A percentile compares a stretch with the other conserved stretches of the same genome.
Conservation (phyloP, 37 sponge, comb jelly and placozoan genomes). For the Mnemiopsis leidyi region DNA sequence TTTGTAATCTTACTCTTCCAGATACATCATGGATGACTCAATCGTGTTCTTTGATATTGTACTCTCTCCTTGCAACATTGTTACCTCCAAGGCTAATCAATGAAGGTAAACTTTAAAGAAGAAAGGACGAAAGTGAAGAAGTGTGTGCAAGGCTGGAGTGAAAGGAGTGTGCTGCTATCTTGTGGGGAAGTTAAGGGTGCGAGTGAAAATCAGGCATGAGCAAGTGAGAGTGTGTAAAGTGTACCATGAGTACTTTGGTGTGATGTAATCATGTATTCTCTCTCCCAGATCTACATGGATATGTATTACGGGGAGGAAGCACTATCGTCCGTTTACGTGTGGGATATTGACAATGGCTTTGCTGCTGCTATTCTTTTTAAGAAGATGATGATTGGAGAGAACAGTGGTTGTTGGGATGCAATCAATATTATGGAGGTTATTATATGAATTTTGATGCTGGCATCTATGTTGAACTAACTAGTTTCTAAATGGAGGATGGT, state of each 20-base stretch:
- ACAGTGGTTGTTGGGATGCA: conserved; percentile 31
- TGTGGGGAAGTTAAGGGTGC: background rate
- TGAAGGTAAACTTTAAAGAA: background rate
- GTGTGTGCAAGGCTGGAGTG: background rate
- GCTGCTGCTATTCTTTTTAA: conserved; percentile 10
- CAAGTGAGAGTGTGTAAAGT: background rate
- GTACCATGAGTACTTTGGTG: background rate
- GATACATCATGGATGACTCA: background rate
- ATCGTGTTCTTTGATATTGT: background rate
- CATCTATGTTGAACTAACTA: too few species aligned
- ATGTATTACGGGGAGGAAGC: conserved; percentile 61
- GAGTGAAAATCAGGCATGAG: background rate
- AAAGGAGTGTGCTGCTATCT: background rate
- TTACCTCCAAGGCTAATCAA: background rate
- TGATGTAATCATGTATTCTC: background rate
- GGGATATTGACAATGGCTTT: conserved; percentile 60
- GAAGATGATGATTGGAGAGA: background rate
- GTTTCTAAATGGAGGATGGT: too few species aligned
- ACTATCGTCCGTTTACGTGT: conserved; percentile 14
- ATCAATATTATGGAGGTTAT: conserved; percentile 40
- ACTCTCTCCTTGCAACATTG: background rate
- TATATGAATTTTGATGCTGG: too few species aligned
- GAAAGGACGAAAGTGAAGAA: background rate
- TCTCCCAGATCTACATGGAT: conserved; percentile 37
- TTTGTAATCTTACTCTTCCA: background rate